These are phyloP conservation scores for Brienomyrus longianalis DNA, from an alignment of 2,113 vertebrate genomes.

Conservation along the genomic window DNA sequence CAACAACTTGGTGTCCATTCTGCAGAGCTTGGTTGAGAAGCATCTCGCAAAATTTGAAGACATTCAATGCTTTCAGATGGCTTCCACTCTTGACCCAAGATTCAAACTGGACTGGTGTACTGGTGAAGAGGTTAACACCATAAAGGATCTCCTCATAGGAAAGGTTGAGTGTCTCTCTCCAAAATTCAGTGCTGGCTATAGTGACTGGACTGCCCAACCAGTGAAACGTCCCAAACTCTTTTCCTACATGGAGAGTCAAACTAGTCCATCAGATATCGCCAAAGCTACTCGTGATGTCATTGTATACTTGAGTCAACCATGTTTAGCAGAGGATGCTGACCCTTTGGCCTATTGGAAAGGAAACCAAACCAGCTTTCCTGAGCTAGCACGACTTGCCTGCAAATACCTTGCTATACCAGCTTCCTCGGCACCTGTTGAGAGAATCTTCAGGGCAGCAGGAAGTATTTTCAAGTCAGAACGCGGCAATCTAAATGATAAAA, in stretches of 20 bases:
- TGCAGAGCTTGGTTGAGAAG: neutral
- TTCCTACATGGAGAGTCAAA: neutral
- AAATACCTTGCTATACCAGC: neutral
- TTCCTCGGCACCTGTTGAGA: neutral
- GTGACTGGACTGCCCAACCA: neutral
- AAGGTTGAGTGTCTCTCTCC: neutral
- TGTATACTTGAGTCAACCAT: neutral
- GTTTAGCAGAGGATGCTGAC: neutral
- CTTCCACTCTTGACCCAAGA: neutral
- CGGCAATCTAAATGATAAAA: neutral
- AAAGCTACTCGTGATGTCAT: neutral
- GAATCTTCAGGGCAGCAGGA: neutral
- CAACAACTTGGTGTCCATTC: neutral
- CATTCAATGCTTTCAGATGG: neutral
- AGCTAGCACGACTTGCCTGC: neutral
- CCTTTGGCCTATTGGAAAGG: neutral
- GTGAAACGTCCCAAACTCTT: constrained; percentile 1
- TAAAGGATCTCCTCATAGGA: neutral
- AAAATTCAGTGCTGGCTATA: neutral
- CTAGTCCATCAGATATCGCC: neutral
- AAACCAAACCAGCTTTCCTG: neutral
- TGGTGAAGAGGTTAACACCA: neutral
- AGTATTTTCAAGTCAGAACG: neutral
- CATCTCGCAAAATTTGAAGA: neutral
- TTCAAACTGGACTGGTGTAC: neutral